phyloP scores from a whole-genome alignment of 2,888 invertebrate genomes.

The Pterostichus madidus region DNA sequence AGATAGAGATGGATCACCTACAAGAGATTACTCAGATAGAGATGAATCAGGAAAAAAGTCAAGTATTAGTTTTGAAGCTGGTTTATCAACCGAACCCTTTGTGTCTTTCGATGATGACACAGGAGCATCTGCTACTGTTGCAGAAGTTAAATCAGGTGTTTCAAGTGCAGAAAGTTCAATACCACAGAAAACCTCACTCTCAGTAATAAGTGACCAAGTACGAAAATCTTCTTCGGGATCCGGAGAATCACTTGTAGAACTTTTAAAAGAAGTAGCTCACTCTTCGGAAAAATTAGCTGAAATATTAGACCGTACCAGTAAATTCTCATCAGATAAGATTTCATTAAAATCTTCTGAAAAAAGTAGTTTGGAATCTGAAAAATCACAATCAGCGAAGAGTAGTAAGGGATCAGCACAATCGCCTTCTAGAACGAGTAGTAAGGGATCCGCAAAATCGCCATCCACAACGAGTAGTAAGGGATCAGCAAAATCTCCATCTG shows the following conservation, averaged over 20 bases:
- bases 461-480: background rate
- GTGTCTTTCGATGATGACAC: too few relatives aligned
- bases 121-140: background rate
- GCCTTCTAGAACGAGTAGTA: background rate
- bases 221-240: slow-evolving; percentile 2
- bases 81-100: background rate
- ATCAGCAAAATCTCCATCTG: too few relatives aligned
- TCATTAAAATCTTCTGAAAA: too few relatives aligned
- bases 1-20: background rate
- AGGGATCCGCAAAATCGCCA: background rate
- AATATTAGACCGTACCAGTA: background rate
- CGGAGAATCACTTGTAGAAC: slow-evolving; percentile 10
- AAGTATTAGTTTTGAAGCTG: background rate
- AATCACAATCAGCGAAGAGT: background rate
- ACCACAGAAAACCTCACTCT: background rate
- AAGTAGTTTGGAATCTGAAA: background rate
- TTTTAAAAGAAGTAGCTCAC: slow-evolving; percentile 10
- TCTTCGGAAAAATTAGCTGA: slow-evolving; percentile 25
- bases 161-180: background rate
- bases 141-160: background rate
- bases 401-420: background rate
- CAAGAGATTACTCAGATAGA: background rate
- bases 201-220: background rate
- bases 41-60: background rate
- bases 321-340: background rate